Percentiles rank a stretch among this genome's conserved stretches.
Conservation (phyloP, 2,888 invertebrate genomes). For the Argynnis bischoffii region DNA sequence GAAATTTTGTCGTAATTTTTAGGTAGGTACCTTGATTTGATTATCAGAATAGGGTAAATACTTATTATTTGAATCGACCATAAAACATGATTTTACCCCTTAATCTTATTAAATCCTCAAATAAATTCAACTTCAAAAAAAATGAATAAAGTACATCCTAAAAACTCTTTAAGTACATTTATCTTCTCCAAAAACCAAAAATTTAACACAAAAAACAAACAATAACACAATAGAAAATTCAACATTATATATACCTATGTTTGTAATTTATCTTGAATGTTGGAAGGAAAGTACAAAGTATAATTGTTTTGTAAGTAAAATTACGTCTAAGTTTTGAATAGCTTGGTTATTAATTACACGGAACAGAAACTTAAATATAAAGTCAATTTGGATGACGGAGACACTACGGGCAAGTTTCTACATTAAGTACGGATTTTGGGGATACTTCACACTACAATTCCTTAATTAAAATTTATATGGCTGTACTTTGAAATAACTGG, state of each 20-base stretch:
- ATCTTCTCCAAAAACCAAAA: no score
- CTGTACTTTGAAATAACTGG: no score
- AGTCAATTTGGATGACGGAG: constrained; percentile 46
- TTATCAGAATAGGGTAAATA: no score
- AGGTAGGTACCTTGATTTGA: no score
- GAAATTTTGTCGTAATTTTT: no score
- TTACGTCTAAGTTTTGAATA: constrained; percentile 5
- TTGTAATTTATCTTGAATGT: not conserved
- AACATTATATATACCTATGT: not conserved
- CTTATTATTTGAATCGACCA: no score
- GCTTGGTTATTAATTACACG: constrained; percentile 52
- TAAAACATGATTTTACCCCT: no score
- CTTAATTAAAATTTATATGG: constrained; percentile 5
- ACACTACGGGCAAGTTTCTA: not conserved
- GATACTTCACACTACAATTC: not conserved
- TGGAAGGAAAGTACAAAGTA: not conserved
- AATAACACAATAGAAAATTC: not conserved
- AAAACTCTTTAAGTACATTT: no score
- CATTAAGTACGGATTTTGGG: constrained; percentile 1
- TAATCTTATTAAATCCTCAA: no score
- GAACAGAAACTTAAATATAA: constrained; percentile 52
- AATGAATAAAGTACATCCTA: no score
- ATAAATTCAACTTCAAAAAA: no score
- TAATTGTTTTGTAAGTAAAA: constrained; percentile 18
- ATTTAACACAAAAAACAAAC: not conserved